Base-by-base conservation (phyloP, 2,113 vertebrate species). In the Actinemys pallida region DNA sequence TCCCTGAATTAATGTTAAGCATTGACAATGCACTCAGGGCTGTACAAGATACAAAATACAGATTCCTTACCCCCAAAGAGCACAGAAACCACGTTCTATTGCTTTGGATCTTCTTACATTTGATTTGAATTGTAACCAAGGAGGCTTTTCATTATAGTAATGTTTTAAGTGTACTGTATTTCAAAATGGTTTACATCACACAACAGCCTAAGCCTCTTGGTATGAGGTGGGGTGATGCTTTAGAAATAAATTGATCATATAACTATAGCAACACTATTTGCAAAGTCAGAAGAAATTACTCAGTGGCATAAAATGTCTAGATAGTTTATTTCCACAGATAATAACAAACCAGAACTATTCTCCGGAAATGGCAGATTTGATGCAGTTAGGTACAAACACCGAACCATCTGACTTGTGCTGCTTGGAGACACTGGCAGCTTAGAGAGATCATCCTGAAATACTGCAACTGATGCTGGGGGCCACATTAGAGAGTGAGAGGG, bases 291-390 rank as follows among this genome's bases (percentile, higher is more conserved):
- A 72, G 83, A 87, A 94, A 56, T 2, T 12, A 91, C 14, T 50
- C 81, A 93, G 86, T 94, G 91, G 95, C 86, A 96, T 94, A 96
- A 96, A 92, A 80, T 35, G 24, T 47, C 62, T 35, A 97, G 96
- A 95, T 95, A 65, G 69, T 95, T 96, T 97, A 97, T 97, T 94
- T 96, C 79, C 93, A 59, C 22, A 50, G 87, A 90, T 50, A 90
- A 42, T 5, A 83, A 79, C 80, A 87, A 92, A 72, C n/a, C 65
- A 84, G 92, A 93, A 91, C 89, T 95, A 93, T 79, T 87, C 86
- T 85, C 92, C 2, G 42, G 96, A 95, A 97, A 91, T 54, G 85
- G 94, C 24, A 90, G 92, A 91, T 59, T 94, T 89, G 89, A 78
- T 81, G 83, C 90, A 91, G 93, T 82, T 90, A 84, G 89, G 81